Conservation (phyloP, 2,888 invertebrate species). For the Pogonocherus hispidulus region DNA sequence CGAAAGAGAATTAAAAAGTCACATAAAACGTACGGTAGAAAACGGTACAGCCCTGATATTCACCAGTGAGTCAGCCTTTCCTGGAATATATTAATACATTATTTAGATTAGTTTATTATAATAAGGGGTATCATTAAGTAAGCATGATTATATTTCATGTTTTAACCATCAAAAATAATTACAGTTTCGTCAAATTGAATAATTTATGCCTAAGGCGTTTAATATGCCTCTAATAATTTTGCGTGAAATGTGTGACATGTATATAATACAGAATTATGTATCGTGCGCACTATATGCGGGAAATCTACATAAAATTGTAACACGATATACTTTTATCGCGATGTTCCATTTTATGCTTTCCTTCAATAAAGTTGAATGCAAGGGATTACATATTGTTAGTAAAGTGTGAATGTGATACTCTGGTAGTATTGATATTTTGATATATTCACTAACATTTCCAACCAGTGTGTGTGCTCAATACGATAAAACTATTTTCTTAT, state of each 20-base stretch:
- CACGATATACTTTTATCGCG: constrained; percentile 3
- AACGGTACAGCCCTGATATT: too few relatives aligned
- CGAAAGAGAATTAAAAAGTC: too few relatives aligned
- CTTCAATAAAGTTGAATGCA: neutral
- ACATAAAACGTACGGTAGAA: too few relatives aligned
- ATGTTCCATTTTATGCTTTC: constrained; percentile 1
- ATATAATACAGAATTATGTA: constrained; percentile 1
- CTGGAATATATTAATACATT: too few relatives aligned
- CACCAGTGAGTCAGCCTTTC: too few relatives aligned
- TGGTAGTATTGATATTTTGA: neutral
- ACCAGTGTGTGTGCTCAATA: too few relatives aligned
- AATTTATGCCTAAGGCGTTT: neutral
- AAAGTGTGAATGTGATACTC: neutral
- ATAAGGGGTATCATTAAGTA: neutral
- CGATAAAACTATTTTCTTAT: too few relatives aligned
- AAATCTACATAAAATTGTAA: neutral
- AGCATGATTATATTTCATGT: neutral
- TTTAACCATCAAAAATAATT: neutral
- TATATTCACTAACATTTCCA: neutral
- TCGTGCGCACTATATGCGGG: neutral
- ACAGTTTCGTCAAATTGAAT: neutral
- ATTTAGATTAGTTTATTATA: too few relatives aligned
- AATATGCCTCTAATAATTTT: neutral
- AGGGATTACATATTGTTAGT: neutral
- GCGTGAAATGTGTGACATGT: neutral